A percentile compares a stretch with the other conserved stretches of the same genome.
Evolutionary conservation across 53 echinoderm and acorn worm species (phyloP).

Genomic region (Holothuria leucospilota): DNA sequence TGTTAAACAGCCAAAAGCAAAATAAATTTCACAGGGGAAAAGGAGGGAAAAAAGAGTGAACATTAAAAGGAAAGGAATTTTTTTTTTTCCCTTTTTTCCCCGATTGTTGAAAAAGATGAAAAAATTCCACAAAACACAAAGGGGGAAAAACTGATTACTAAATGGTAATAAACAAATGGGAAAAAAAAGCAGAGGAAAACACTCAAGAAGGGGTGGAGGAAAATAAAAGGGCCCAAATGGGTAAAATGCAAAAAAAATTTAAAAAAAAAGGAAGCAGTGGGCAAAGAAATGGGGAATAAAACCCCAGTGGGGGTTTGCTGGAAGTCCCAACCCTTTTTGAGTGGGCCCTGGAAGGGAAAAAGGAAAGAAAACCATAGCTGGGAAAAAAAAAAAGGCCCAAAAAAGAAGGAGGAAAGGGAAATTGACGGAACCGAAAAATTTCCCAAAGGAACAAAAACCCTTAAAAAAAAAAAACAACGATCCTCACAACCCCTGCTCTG

Average conservation of each 20-base stretch:
- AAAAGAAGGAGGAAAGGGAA: constrained; percentile 48
- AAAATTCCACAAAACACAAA: constrained; percentile 21
- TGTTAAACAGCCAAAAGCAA: constrained; percentile 26
- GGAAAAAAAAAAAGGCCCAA: constrained; percentile 50
- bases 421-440: constrained; percentile 47
- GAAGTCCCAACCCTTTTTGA: constrained; percentile 45
- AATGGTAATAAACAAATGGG: constrained; percentile 16
- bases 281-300: constrained; percentile 35
- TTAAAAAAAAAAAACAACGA: too few species aligned
- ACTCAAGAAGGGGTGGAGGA: constrained; percentile 6
- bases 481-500: too few species aligned
- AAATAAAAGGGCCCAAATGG: constrained; percentile 34
- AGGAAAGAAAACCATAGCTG: constrained; percentile 50
- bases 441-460: too few species aligned
- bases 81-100: constrained; percentile 4
- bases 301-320: constrained; percentile 41
- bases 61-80: background rate
- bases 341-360: constrained; percentile 43
- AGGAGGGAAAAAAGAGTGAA: constrained; percentile 13
- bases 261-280: constrained; percentile 10
- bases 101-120: background rate
- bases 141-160: constrained; percentile 26
- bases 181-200: constrained; percentile 9
- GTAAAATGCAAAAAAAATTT: constrained; percentile 39
- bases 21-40: constrained; percentile 26